Base-by-base conservation (phyloP, 1,140 invertebrate species). In the Micrasema longulum region DNA sequence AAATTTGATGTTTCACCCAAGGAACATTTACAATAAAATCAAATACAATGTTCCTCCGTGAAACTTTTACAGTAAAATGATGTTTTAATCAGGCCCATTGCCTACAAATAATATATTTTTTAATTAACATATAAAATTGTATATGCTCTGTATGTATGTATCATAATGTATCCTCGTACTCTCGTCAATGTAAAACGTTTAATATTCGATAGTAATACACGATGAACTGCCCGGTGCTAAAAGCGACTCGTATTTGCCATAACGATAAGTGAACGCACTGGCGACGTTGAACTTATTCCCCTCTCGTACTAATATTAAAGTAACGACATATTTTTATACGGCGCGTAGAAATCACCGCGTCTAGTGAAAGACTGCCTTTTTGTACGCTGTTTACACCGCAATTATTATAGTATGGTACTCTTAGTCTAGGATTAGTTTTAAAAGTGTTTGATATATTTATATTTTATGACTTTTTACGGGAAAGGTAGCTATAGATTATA, bases 401-500 rank as follows among this genome's bases (percentile, higher is more conserved):
- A 64, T 64, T 64, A 64, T 64, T n/a, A 31, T 31, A 31, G 26
- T 7, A 7, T 7, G 26, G 12, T 45, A 60, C 0, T 16, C 10
- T 20, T 23, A 60, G 36, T 31, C 36, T 60, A 60, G 36, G 35
- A 41, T 41, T 38, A 26, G 11, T 53, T 26, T 20, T 26, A n/a
- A 3, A n/a, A 31, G n/a, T 22, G 20, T 31, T 31, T 31, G 7
- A 31, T 31, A 64, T 64, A 47, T 48, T 47, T 64, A 64, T 64
- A 47, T 45, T 63, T 45, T 43, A 26, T 45, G 22, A 35, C 23
- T 48, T 31, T 64, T 64, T 64, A 64, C 60, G 60, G 60, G 43
- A 64, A 64, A 64, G 60, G 60, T 64, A 64, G 60, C 60, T 64
- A 64, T 64, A 64, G 43, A 55, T 64, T 10, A 31, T 45, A 64